Evolutionary conservation across 2,113 vertebrate species (phyloP), one percentile per base, ranked within the genome.

Genomic region (Prietella phreatophila): DNA sequence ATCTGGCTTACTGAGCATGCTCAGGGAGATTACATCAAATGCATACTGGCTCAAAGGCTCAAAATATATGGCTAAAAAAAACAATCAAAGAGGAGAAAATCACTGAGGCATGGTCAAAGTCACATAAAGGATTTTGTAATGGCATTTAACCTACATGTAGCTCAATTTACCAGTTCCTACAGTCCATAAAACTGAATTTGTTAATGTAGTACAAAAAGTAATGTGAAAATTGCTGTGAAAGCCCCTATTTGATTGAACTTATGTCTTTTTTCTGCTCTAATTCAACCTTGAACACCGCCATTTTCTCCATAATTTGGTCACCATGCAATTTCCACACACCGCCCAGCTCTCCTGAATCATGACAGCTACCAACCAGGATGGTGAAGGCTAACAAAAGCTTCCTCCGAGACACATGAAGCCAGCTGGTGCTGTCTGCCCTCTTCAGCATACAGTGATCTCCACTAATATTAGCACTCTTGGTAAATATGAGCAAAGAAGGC

Each of bases 61-160:
- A 60, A 47, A 47, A 47, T 47, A 47, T 47, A 47, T 47, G 42
- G 42, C 42, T 4, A 75, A 14, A 76, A 47, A 47, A 7, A 47
- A 47, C 42, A 47, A 47, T 7, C 1, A 61, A 91, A 90, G 86
- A 88, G 53, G 11, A 75, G 63, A 60, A 60, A 76, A 61, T 22
- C 50, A 76, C 53, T 60, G 33, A 60, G 69, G 55, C 2, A 20
- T 69, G 42, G 27, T 14, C 47, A 84, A 84, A 85, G 7, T 58
- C 83, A 33, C 17, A 27, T 27, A 27, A 27, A 71, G 33, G 20
- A 58, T 8, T 58, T 30, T 73, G 36, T 30, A 33, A 73, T 39
- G 30, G 13, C 20, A 60, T 85, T 39, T 58, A 85, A n/a, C 8
- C 14, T 60, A 39, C 69, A 75, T 20, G 14, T 2, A 60, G 53